Evolutionary conservation across 23 tunicate species (phyloP).

Genomic region (Trididemnum nubilum): DNA sequence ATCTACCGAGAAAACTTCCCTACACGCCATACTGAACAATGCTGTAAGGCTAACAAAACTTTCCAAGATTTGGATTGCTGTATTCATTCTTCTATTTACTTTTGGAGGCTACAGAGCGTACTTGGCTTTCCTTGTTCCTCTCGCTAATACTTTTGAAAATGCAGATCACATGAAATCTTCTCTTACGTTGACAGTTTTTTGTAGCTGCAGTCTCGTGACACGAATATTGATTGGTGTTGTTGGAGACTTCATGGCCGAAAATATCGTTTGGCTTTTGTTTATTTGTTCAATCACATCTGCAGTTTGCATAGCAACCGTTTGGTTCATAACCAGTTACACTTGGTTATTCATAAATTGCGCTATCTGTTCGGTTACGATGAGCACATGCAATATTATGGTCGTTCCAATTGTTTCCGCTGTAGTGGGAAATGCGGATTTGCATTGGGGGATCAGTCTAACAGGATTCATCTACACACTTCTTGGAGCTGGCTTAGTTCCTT

Average conservation of each 20-base stretch:
- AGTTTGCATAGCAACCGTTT: not conserved
- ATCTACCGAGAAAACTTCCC: not conserved
- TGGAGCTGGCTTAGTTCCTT: conserved; percentile 20
- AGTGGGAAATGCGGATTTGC: conserved; percentile 20
- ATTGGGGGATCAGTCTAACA: conserved; percentile 23
- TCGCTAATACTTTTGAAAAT: not conserved
- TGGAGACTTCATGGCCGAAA: conserved; percentile 9
- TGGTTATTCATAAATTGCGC: not conserved
- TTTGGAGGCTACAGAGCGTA: conserved; percentile 16
- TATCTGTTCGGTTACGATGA: not conserved
- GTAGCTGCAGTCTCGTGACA: conserved; percentile 4
- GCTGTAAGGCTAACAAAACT: not conserved
- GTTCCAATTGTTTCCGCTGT: conserved; percentile 3
- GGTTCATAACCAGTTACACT: not conserved
- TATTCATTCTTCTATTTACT: not conserved
- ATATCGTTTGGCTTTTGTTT: not conserved
- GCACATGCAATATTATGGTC: conserved; percentile 1
- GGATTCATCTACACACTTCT: conserved; percentile 20
- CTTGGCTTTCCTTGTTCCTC: conserved; percentile 13
- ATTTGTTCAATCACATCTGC: not conserved
- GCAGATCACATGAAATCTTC: conserved; percentile 13
- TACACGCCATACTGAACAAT: not conserved
- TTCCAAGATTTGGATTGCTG: conserved; percentile 24
- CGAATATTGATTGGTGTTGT: conserved; percentile 19
- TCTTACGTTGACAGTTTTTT: conserved; percentile 7